These are phyloP conservation scores for Gymnocheta viridis DNA, from an alignment of 2,888 invertebrate species.

Conservation along the genomic window DNA sequence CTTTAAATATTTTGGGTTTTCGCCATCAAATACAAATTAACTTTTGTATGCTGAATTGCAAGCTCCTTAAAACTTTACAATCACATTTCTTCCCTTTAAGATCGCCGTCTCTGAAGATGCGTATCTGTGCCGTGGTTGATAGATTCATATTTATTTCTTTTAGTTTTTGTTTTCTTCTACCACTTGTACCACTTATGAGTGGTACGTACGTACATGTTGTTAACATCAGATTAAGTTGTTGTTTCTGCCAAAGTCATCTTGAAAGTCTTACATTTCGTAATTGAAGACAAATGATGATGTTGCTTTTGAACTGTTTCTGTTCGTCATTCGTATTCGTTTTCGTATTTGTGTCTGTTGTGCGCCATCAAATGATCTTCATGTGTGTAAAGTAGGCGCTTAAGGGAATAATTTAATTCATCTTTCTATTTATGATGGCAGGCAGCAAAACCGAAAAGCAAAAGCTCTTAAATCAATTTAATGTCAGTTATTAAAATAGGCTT, in stretches of 20 bases:
- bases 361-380: conserved; percentile 23
- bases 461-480: conserved; percentile 66
- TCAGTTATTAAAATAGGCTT: conserved; percentile 59
- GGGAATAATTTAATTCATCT: conserved; percentile 54
- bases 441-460: not conserved
- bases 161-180: not conserved
- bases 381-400: conserved; percentile 58
- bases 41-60: not conserved
- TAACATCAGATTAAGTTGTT: conserved; percentile 70
- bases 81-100: not conserved
- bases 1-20: not conserved
- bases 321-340: conserved; percentile 15
- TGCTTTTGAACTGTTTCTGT: conserved; percentile 57
- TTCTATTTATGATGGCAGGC: conserved; percentile 29
- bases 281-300: conserved; percentile 70
- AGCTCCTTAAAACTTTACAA: not conserved
- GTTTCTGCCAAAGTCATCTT: conserved; percentile 26
- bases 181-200: conserved; percentile 26
- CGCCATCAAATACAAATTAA: too few species aligned
- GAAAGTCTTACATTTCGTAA: conserved; percentile 50
- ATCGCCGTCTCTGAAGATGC: conserved; percentile 28
- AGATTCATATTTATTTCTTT: conserved; percentile 43
- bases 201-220: conserved; percentile 62
- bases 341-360: not conserved
- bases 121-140: conserved; percentile 38